Conservation (phyloP, 2,797 vertebrate species). For the Denticeps clupeoides region DNA sequence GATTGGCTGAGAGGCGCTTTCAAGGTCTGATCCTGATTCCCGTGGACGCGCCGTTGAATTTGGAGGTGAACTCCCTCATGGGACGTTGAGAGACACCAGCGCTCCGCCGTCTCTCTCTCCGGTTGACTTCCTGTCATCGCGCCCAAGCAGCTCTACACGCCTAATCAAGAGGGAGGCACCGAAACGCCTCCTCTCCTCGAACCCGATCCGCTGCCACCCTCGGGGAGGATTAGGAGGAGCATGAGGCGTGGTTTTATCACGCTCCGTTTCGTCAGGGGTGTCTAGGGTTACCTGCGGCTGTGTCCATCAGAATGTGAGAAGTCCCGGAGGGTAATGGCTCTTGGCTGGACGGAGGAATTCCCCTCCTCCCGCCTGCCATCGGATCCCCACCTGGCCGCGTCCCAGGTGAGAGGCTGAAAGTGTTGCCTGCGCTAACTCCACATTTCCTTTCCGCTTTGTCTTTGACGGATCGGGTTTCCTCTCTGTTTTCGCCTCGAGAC, state of each 20-base stretch:
- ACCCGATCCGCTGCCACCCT: background rate
- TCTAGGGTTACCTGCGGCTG: background rate
- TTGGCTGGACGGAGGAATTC: too few species aligned
- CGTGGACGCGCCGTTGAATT: too few species aligned
- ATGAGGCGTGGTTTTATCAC: background rate
- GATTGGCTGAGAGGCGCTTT: too few species aligned
- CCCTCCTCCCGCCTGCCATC: constrained; percentile 12
- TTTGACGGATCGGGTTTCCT: too few species aligned
- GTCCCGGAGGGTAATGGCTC: background rate
- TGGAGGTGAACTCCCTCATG: too few species aligned
- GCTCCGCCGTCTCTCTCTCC: too few species aligned
- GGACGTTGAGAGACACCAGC: too few species aligned
- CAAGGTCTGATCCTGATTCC: too few species aligned
- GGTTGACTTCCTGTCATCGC: constrained; percentile 1
- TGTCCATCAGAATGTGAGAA: background rate
- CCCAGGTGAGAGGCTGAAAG: constrained; percentile 15
- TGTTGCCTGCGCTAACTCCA: too few species aligned
- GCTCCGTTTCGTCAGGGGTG: background rate
- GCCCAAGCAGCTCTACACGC: background rate
- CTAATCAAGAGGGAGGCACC: background rate
- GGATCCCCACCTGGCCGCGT: constrained; percentile 22
- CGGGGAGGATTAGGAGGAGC: background rate
- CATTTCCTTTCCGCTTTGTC: too few species aligned
- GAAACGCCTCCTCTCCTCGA: background rate
- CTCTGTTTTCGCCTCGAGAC: too few species aligned